These are phyloP conservation scores for Dorcus hopei DNA, from an alignment of 2,888 invertebrate genomes.

Conservation along the genomic window DNA sequence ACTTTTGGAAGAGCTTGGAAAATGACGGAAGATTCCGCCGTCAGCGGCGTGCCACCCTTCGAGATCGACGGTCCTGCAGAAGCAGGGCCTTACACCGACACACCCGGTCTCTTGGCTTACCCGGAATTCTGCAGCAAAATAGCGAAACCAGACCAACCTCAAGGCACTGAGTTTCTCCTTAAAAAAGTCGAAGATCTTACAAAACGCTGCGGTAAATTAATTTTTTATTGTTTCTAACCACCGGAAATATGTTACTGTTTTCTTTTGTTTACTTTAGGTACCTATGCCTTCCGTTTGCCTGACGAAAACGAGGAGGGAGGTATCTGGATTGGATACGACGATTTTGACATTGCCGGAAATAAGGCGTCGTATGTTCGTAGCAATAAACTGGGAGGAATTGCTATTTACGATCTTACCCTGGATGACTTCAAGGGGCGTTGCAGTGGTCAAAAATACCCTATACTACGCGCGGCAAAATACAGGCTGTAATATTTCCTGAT, in stretches of 20 bases:
- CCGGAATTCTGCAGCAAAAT: conserved; percentile 78
- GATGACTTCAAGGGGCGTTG: conserved; percentile 83
- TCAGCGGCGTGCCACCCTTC: conserved; percentile 75
- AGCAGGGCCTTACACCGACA: conserved; percentile 69
- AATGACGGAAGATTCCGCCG: conserved; percentile 68
- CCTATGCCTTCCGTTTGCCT: conserved; percentile 73
- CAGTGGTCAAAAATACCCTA: conserved; percentile 75
- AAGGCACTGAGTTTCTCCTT: conserved; percentile 62
- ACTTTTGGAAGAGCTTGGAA: conserved; percentile 77
- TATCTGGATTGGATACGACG: conserved; percentile 80
- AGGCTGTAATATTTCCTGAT: conserved; percentile 34
- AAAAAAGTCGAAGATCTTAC: conserved; percentile 75
- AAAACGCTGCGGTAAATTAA: conserved; percentile 64
- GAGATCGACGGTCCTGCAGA: conserved; percentile 67
- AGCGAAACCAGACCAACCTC: conserved; percentile 63
- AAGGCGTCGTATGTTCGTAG: conserved; percentile 72
- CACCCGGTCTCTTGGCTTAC: conserved; percentile 70
- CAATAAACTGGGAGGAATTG: conserved; percentile 76
- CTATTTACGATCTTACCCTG: conserved; percentile 70
- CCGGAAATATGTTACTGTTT: not conserved
- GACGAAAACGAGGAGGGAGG: conserved; percentile 65
- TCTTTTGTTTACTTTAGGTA: conserved; percentile 51
- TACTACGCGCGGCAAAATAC: conserved; percentile 71
- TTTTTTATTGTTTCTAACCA: not conserved
- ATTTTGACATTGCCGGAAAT: conserved; percentile 75